These are phyloP conservation scores for Galeruca laticollis DNA, from an alignment of 2,888 invertebrate species.

Conservation along the genomic window DNA sequence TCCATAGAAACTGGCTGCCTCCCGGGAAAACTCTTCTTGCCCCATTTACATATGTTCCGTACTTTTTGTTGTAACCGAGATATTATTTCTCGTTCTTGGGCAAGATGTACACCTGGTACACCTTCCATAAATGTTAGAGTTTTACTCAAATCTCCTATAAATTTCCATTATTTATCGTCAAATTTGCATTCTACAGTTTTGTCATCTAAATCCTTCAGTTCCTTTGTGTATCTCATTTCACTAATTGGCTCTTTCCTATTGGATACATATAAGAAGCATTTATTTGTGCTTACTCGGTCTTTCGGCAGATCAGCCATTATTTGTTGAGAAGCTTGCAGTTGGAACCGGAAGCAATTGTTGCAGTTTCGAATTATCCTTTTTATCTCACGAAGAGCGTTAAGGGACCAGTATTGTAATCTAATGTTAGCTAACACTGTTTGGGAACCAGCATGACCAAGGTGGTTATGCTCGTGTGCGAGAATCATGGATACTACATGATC, in stretches of 20 bases:
- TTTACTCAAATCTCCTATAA: constrained; percentile 83
- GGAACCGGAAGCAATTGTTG: no score
- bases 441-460: no score
- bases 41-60: constrained; percentile 86
- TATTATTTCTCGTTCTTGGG: constrained; percentile 73
- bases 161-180: constrained; percentile 87
- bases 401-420: no score
- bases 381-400: no score
- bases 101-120: constrained; percentile 80
- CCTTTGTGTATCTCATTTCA: constrained; percentile 83
- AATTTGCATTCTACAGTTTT: constrained; percentile 97
- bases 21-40: constrained; percentile 89
- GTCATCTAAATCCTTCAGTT: constrained; percentile 82
- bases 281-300: constrained; percentile 55
- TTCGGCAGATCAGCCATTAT: no score
- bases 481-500: no score
- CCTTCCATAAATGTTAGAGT: constrained; percentile 84
- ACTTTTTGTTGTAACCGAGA: constrained; percentile 78
- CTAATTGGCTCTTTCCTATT: constrained; percentile 77
- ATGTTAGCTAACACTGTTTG: no score
- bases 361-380: no score
- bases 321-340: no score
- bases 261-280: constrained; percentile 85
- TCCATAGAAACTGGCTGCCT: constrained; percentile 99
- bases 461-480: no score